Base-by-base conservation (phyloP, 2,888 invertebrate genomes). In the Sinodicranocentrus sp. region DNA sequence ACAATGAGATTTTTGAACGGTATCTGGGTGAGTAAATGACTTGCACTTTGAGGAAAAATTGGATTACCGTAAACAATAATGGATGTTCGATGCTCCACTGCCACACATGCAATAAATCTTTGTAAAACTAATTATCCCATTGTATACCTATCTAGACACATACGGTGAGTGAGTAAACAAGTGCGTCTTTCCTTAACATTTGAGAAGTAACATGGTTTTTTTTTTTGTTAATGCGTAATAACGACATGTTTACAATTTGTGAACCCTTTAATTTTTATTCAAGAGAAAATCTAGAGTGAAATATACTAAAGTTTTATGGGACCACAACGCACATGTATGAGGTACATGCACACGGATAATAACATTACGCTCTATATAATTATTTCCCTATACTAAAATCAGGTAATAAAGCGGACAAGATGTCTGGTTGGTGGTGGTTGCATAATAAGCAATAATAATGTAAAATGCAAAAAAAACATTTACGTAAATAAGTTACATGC, bases 21-120 rank as follows among this genome's bases (percentile, higher is more conserved):
- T 80, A 79, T 43, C 48, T 80, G 73, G 15, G 44, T 59, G 21
- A 80, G 63, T 80, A 72, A 75, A 82, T 67, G 73, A 82, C 73
- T 73, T 73, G 73, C 61, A 63, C 26, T 82, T 61, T 44, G 33
- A 33, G 25, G 39, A 33, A 72, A 80, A 80, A 80, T 48, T 63
- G 72, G 44, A 72, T 21, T 75, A 68, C 82, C 67, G 73, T 73
- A 82, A 68, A 73, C 48, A 67, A 43, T 77, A 48, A 79, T 68
- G 68, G 28, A 19, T 65, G 25, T n/a, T 57, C 44, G 39, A 28
- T 73, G 39, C 54, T 75, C 52, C 19, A 77, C 77, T 77, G 77
- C 33, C 77, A 77, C 68, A 77, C 59, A 67, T 67, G 39, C 57
- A 43, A 59, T 68, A 68, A 77, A 48, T 61, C 43, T 44, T 65